These are phyloP conservation scores for Galagoides demidoff DNA, from an alignment of 2,797 vertebrate genomes.

Conservation along the genomic window DNA sequence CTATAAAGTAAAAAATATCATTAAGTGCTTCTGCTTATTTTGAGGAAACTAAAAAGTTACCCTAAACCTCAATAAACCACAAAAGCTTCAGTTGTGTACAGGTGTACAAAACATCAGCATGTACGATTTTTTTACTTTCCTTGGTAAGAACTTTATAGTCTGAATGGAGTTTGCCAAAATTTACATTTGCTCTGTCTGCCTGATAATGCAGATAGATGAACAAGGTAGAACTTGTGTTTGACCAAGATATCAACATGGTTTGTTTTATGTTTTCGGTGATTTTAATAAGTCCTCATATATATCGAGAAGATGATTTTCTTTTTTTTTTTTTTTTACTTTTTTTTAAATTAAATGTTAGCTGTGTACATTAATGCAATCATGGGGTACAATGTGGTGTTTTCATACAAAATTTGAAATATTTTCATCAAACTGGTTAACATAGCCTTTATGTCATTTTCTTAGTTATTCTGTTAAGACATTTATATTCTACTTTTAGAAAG, in stretches of 20 bases:
- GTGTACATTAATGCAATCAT: too few relatives aligned
- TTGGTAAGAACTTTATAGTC: neutral
- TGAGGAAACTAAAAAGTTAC: slow-evolving; percentile 1
- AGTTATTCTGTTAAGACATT: too few relatives aligned
- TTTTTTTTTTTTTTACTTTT: too few relatives aligned
- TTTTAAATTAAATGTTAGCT: too few relatives aligned
- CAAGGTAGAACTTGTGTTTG: neutral
- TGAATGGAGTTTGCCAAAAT: neutral
- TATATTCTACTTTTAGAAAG: too few relatives aligned
- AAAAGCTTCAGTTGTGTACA: neutral
- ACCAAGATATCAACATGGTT: neutral
- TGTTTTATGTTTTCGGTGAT: neutral
- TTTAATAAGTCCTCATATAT: neutral
- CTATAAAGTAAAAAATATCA: neutral
- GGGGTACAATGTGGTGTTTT: too few relatives aligned
- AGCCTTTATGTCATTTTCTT: too few relatives aligned
- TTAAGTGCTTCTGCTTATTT: neutral
- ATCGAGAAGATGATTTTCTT: neutral
- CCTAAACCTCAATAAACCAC: neutral
- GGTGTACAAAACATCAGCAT: neutral
- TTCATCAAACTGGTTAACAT: too few relatives aligned
- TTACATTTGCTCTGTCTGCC: neutral
- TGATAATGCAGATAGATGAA: neutral
- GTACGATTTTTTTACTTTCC: neutral
- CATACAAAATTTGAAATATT: too few relatives aligned